These are phyloP conservation scores for Dimorphilus gyrociliatus DNA, from an alignment of 2,888 invertebrate species.

Conservation along the genomic window DNA sequence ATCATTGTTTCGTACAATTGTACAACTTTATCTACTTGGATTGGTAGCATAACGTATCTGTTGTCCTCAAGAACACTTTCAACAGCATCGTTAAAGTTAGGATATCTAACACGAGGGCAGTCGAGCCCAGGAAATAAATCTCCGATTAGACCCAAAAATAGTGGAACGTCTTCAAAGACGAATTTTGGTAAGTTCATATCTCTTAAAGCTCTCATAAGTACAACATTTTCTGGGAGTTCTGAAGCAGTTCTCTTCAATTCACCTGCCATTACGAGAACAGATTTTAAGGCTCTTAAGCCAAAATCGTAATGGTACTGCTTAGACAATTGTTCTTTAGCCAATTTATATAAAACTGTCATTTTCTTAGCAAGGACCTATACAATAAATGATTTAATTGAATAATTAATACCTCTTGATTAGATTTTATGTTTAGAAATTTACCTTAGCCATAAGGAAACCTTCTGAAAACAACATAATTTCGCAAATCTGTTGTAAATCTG, in stretches of 20 bases:
- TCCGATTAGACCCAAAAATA: constrained; percentile 69
- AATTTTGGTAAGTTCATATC: constrained; percentile 90
- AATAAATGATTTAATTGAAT: constrained; percentile 1
- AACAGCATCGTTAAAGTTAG: constrained; percentile 66
- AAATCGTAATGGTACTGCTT: constrained; percentile 87
- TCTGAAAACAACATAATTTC: constrained; percentile 78
- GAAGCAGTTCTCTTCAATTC: constrained; percentile 61
- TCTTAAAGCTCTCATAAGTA: constrained; percentile 71
- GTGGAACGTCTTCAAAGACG: constrained; percentile 71
- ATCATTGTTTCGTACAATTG: constrained; percentile 87
- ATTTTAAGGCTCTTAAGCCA: constrained; percentile 74
- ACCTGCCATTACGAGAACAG: constrained; percentile 77
- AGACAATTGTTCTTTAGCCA: constrained; percentile 70
- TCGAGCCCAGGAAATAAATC: constrained; percentile 79
- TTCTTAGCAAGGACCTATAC: constrained; percentile 62
- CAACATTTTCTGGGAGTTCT: constrained; percentile 64
- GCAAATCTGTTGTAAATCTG: constrained; percentile 78
- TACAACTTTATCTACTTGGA: constrained; percentile 69
- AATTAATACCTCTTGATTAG: too few species aligned
- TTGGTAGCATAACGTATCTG: constrained; percentile 51
- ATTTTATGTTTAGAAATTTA: too few species aligned
- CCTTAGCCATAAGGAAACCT: constrained; percentile 74
- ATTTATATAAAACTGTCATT: constrained; percentile 74
- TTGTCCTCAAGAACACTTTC: constrained; percentile 50
- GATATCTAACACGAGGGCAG: constrained; percentile 70